Evolutionary conservation across 92 coral and sea anemone species (phyloP).

Genomic region (Phenganax subtilis): DNA sequence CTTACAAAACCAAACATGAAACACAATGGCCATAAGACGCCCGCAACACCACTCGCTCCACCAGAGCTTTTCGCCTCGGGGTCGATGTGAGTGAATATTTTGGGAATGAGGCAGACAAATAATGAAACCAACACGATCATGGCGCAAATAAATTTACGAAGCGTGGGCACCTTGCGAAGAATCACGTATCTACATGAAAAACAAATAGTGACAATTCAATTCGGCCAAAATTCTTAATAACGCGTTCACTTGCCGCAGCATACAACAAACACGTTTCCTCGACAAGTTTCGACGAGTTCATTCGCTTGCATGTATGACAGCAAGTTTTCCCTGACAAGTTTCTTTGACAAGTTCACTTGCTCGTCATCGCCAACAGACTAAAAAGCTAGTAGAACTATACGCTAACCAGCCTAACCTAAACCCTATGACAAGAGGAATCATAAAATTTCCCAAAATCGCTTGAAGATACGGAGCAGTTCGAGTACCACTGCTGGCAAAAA

Average conservation of each 20-base stretch:
- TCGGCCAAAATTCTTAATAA: neutral
- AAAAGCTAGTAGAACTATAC: too few species aligned
- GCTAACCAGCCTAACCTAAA: too few species aligned
- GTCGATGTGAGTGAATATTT: constrained; percentile 5
- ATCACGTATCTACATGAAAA: constrained; percentile 26
- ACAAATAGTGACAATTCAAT: neutral
- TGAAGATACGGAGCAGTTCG: too few species aligned
- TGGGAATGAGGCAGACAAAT: constrained; percentile 67
- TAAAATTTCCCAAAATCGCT: too few species aligned
- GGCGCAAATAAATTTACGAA: constrained; percentile 55
- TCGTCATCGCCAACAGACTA: too few species aligned
- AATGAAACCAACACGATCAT: constrained; percentile 60
- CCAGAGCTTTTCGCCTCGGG: constrained; percentile 30
- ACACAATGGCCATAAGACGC: constrained; percentile 77
- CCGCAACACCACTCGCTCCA: constrained; percentile 61
- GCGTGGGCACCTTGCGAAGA: constrained; percentile 39
- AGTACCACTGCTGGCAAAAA: too few species aligned
- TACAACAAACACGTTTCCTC: neutral
- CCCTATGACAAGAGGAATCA: too few species aligned
- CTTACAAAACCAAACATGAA: constrained; percentile 91
- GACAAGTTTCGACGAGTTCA: too few species aligned
- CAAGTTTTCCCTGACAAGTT: too few species aligned
- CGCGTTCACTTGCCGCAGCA: neutral
- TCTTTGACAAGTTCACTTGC: too few species aligned
- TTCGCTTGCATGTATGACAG: too few species aligned